phyloP scores from a whole-genome alignment of 2,113 vertebrate genomes.

The Eptesicus fuscus region DNA sequence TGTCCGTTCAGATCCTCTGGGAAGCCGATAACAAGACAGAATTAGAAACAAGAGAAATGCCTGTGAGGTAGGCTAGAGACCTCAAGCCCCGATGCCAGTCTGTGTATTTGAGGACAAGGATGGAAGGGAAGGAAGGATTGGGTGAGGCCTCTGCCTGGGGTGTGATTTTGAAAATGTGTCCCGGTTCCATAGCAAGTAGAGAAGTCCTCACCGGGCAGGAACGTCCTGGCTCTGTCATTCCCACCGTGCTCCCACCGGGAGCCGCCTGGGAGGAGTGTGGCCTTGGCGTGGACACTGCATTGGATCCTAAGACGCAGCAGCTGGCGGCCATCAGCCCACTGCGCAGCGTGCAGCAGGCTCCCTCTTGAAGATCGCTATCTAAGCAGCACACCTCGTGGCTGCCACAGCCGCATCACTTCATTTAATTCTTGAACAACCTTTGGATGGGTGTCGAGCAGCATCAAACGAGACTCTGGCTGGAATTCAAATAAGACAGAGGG shows the following conservation, averaged over 20 bases:
- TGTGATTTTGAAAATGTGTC: background rate
- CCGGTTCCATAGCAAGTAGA: background rate
- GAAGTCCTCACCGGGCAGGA: background rate
- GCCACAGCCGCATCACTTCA: background rate
- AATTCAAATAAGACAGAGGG: background rate
- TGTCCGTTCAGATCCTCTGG: background rate
- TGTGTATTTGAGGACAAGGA: background rate
- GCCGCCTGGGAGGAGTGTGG: background rate
- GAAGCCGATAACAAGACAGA: background rate
- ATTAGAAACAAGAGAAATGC: background rate
- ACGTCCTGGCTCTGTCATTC: background rate
- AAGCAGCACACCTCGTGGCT: background rate
- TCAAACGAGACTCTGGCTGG: background rate
- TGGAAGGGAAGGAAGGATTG: background rate
- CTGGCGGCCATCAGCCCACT: background rate
- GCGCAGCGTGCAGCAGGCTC: too few species aligned
- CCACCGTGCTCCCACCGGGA: accelerated
- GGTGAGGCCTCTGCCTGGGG: background rate
- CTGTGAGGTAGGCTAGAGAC: background rate
- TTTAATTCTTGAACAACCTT: background rate
- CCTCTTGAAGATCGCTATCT: background rate
- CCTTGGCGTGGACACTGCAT: background rate
- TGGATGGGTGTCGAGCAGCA: background rate
- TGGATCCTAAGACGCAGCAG: background rate
- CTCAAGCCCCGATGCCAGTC: background rate